Evolutionary conservation across 2,888 invertebrate genomes (phyloP), one percentile per base, ranked within the genome.

Genomic region (Apoda limacodes): DNA sequence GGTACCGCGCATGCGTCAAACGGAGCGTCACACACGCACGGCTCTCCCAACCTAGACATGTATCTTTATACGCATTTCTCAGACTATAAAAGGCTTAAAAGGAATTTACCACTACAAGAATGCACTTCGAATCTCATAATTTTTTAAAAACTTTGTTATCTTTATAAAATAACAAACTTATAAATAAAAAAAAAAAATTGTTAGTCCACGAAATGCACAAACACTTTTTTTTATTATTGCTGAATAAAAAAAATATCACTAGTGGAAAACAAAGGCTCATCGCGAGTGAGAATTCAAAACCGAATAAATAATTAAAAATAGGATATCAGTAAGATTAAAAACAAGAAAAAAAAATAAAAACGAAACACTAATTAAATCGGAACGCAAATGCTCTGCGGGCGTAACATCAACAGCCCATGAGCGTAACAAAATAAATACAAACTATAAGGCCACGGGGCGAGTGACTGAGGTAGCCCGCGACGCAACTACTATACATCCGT

Each of bases 91-190:
- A 71, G 68, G 74, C 72, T 76, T 69, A 68, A 70, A 68, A 69
- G 70, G 69, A 72, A 71, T 68, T 65, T 69, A 72, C 59, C 66
- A 66, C 80, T 76, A 75, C 67, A 70, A 74, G 72, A 78, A 76
- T 80, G 78, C 78, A 76, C 76, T 74, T 75, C 68, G 55, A 78
- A 78, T 78, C 80, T 81, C 81, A 75, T 70, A 59, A 64, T 69
- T 71, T 68, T 58, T 54, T 60, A 69, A 17, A 17, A 17, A 17
- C 61, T 69, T 75, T 72, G 64, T 72, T 69, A 62, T 48, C 51
- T 52, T 66, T 65, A 64, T 37, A 33, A n/a, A n/a, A n/a, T n/a
- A n/a, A n/a, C n/a, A n/a, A n/a, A 40, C 32, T 37, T n/a, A n/a
- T 32, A 12, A 28, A 30, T 64, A 63, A 70, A 67, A 63, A 67